A percentile compares a stretch with the other conserved stretches of the same genome.
Conservation (phyloP, 2,113 vertebrate species). For the Pavo muticus region DNA sequence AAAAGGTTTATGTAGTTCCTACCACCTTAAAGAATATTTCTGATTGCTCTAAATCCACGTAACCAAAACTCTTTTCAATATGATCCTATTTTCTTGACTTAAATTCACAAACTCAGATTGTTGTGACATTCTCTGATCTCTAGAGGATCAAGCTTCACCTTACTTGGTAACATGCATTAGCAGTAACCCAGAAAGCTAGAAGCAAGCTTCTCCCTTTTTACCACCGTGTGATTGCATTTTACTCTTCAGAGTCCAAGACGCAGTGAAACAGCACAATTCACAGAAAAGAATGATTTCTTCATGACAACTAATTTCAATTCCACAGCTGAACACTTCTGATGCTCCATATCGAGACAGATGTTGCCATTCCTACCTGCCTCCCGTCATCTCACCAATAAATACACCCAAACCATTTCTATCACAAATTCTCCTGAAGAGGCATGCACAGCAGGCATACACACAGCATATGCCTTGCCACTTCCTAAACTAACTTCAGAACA, state of each 20-base stretch:
- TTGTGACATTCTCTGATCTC: not conserved
- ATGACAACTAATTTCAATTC: not conserved
- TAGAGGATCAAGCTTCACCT: not conserved
- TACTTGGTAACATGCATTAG: not conserved
- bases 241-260: not conserved
- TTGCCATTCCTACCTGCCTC: not conserved
- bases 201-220: not conserved
- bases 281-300: not conserved
- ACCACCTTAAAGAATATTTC: not conserved
- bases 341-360: not conserved
- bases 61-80: not conserved
- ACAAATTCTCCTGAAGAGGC: not conserved
- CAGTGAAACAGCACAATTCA: not conserved
- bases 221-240: accelerated
- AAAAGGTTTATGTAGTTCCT: not conserved
- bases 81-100: not conserved
- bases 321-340: not conserved
- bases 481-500: not conserved
- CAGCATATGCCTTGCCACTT: not conserved
- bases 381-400: not conserved
- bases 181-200: not conserved
- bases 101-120: not conserved
- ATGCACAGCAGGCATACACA: accelerated
- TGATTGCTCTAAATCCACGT: not conserved
- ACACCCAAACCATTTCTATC: not conserved